phyloP scores from a whole-genome alignment of 2,113 vertebrate genomes.

The Pitta sordida region DNA sequence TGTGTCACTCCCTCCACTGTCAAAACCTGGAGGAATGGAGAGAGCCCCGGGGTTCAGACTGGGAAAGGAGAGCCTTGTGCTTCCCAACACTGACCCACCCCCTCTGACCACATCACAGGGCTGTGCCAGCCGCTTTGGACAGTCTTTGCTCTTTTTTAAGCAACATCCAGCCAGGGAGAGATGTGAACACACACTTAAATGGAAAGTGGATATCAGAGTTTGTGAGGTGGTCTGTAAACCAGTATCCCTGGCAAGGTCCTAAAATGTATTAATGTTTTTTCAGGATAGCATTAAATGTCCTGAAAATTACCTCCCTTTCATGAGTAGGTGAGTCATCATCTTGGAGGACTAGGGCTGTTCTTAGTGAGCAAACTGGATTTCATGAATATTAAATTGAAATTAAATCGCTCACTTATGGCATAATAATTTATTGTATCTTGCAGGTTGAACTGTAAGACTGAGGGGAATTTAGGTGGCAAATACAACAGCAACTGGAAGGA shows the following conservation, averaged over 20 bases:
- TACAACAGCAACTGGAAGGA: not conserved
- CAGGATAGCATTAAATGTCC: not conserved
- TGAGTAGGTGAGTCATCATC: not conserved
- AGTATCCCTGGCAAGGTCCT: not conserved
- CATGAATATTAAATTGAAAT: not conserved
- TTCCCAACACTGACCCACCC: not conserved
- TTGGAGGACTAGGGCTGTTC: not conserved
- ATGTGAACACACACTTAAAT: not conserved
- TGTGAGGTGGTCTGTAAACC: not conserved
- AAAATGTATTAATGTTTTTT: not conserved
- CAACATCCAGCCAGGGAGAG: not conserved
- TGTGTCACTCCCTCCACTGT: not conserved
- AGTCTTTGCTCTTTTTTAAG: not conserved
- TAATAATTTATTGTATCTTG: not conserved
- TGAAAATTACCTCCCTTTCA: not conserved
- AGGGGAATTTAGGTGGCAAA: not conserved
- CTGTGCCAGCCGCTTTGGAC: not conserved
- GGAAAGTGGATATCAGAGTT: not conserved
- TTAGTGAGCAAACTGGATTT: not conserved
- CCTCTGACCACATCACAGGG: not conserved
- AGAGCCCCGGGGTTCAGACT: not conserved
- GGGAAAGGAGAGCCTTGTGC: not conserved
- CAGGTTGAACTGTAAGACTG: not conserved
- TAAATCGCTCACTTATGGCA: not conserved
- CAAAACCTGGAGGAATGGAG: not conserved